Evolutionary conservation across 2,113 vertebrate species (phyloP).

Genomic region (Oreocharis arfaki): DNA sequence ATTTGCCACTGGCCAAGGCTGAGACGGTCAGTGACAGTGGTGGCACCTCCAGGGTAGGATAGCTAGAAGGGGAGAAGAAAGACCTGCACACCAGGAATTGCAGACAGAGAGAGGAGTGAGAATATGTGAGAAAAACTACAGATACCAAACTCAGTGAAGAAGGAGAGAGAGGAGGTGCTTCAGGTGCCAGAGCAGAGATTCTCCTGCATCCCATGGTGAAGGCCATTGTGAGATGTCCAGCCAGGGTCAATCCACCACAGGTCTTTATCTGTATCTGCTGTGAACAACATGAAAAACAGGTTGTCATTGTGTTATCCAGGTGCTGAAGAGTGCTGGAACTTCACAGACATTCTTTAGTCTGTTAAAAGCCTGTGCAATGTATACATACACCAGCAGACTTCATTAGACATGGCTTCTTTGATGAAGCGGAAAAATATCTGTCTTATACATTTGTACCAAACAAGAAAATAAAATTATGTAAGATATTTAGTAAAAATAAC

Average conservation of each 20-base stretch:
- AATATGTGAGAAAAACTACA: not conserved
- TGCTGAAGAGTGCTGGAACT: not conserved
- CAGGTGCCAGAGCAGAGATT: not conserved
- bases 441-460: not conserved
- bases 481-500: not conserved
- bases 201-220: not conserved
- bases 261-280: not conserved
- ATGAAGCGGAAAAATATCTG: not conserved
- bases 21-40: accelerated
- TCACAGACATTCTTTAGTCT: not conserved
- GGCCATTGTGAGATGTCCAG: not conserved
- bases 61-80: not conserved
- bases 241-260: not conserved
- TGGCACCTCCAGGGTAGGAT: too few relatives aligned
- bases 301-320: not conserved
- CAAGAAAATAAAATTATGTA: not conserved
- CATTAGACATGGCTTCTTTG: not conserved
- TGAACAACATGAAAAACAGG: not conserved
- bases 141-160: not conserved
- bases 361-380: not conserved
- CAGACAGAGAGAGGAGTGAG: not conserved
- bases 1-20: not conserved
- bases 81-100: not conserved
- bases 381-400: not conserved
- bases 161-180: not conserved